Percentiles rank a stretch among this genome's conserved stretches.
These are phyloP conservation scores for Istiophorus platypterus DNA, from an alignment of 2,113 vertebrate species.

Conservation along the genomic window DNA sequence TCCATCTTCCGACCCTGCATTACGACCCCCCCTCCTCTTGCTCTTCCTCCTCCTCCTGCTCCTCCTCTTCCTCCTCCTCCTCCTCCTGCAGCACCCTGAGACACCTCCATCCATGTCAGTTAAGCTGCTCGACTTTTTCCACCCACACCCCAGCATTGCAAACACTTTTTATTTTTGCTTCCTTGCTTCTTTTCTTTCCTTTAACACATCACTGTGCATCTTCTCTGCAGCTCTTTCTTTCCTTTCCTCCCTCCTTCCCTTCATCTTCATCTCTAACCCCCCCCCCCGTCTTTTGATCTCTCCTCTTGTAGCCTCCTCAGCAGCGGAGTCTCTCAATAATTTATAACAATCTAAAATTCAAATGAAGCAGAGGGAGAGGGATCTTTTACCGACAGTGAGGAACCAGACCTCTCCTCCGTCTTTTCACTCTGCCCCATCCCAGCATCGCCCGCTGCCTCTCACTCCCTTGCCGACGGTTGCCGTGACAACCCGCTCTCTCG, in stretches of 20 bases:
- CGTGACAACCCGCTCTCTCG: slow-evolving; percentile 35
- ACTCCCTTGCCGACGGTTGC: slow-evolving; percentile 39
- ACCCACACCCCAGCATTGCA: not conserved
- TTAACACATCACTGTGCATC: not conserved
- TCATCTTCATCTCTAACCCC: not conserved
- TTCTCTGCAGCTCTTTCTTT: not conserved
- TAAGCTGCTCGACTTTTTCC: not conserved
- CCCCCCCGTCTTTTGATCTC: not conserved
- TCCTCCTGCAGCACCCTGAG: not conserved
- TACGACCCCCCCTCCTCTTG: slow-evolving; percentile 32
- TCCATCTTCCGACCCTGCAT: slow-evolving; percentile 21
- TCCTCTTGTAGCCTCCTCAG: slow-evolving; percentile 19
- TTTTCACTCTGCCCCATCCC: slow-evolving; percentile 22
- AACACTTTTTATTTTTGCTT: not conserved
- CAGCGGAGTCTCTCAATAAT: slow-evolving; percentile 56
- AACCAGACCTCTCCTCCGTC: slow-evolving; percentile 32
- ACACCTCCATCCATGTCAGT: not conserved
- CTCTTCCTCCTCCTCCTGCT: not conserved
- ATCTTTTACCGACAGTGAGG: slow-evolving; percentile 32
- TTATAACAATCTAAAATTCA: slow-evolving; percentile 66
- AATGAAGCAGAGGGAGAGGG: slow-evolving; percentile 15
- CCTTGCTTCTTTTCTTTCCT: not conserved
- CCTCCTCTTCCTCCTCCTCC: not conserved
- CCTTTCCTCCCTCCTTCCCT: not conserved
- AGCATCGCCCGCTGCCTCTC: slow-evolving; percentile 7